phyloP scores from a whole-genome alignment of 2,113 vertebrate genomes.

The Mola mola region DNA sequence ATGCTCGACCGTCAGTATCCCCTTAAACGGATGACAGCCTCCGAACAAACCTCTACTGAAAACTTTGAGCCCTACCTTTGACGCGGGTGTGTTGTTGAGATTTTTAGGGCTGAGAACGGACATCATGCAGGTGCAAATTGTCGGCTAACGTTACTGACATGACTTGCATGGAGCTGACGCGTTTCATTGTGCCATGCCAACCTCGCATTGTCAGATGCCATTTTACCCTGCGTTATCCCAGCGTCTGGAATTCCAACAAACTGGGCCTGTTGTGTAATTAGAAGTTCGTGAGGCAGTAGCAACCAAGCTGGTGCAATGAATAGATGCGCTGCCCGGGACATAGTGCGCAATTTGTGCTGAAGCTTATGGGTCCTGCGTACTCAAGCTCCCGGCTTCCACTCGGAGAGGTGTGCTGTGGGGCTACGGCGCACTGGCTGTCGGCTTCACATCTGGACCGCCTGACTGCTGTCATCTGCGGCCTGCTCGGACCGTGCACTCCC shows the following conservation, averaged over 20 bases:
- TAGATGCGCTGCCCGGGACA: constrained; percentile 64
- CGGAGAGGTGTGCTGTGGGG: constrained; percentile 76
- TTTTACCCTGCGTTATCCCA: constrained; percentile 77
- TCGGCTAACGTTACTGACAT: constrained; percentile 73
- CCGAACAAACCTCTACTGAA: constrained; percentile 66
- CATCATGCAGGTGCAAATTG: constrained; percentile 78
- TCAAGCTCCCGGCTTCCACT: constrained; percentile 78
- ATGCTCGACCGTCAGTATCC: constrained; percentile 68
- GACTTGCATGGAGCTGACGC: constrained; percentile 76
- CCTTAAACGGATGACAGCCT: constrained; percentile 75
- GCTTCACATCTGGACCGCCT: constrained; percentile 77
- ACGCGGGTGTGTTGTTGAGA: constrained; percentile 71
- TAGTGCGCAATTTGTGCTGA: constrained; percentile 74
- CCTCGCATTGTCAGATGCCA: constrained; percentile 77
- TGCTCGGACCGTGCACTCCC: constrained; percentile 62
- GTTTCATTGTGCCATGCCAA: constrained; percentile 71
- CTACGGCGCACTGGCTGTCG: constrained; percentile 72
- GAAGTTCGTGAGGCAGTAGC: constrained; percentile 74
- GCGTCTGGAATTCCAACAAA: constrained; percentile 67
- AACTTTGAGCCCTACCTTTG: constrained; percentile 78
- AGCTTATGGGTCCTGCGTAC: constrained; percentile 82
- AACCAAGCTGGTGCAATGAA: constrained; percentile 72
- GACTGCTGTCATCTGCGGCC: constrained; percentile 71
- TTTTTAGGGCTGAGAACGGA: constrained; percentile 44
- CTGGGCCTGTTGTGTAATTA: constrained; percentile 74